Evolutionary conservation across 1,140 invertebrate species (phyloP), one percentile per base, ranked within the genome.

Genomic region (Orius insidiosus): DNA sequence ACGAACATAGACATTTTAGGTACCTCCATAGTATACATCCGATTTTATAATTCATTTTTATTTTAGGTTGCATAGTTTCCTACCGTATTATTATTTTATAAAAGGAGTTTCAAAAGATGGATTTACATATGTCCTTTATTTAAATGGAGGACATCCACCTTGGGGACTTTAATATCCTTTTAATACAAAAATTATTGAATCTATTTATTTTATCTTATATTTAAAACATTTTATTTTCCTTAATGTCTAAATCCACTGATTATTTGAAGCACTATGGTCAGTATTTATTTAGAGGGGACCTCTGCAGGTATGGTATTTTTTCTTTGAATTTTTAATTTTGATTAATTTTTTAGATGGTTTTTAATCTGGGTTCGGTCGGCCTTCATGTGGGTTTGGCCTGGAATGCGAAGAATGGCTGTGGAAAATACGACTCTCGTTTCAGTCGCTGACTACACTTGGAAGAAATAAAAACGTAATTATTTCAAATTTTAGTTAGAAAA

Each of bases 11-110:
- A 63, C 63, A 66, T 50, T 78, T 68, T 55, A 76, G 75, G 80
- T 84, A 13, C 10, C 9, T 40, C 2, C 18, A 18, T 39, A 40
- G 30, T 32, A 10, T 36, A 7, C 32, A 7, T 36, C 9, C 4
- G n/a, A 11, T 5, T 36, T 8, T 34, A 45, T 13, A 52, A 44
- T 50, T 54, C 53, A n/a, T 60, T 71, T 24, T 58, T 78, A 75
- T 67, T 84, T 76, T 69, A 78, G 75, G 55, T 70, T 90, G 40
- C 88, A 95, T 64, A 86, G 80, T 53, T 96, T 92, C 66, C 72
- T 96, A 58, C 92, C 92, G 16, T 93, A 92, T 63, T 98, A 97
- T 66, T 98, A 98, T 63, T 85, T 80, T 16, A 95, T 98, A 55
- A 78, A 85, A 54, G 89, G 88, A 34, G 78, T 80, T 57, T 84